Evolutionary conservation across 2,797 vertebrate genomes (phyloP), one percentile per base, ranked within the genome.

Genomic region (Alosa sapidissima): DNA sequence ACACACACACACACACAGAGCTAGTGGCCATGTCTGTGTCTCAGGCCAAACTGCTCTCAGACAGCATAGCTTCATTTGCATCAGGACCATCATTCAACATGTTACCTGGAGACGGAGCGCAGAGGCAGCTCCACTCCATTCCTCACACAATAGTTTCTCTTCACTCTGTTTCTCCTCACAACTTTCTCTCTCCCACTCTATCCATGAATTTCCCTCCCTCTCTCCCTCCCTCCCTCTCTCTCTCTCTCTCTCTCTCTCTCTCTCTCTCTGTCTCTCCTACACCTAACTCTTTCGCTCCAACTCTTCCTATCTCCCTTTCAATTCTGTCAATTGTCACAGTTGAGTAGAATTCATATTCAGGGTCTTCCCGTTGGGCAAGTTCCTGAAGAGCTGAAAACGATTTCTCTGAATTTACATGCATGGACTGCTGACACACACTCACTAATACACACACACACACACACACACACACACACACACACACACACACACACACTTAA

Each of bases 271-370:
- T 55, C 3, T 55, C 3, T 19, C 13, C 16, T 55, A 41, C 58
- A 62, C 68, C 72, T 78, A 16, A 45, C 5, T 78, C 62, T 13
- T 68, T 68, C 10, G 24, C 28, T 68, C 62, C 3, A 36, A 24
- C 62, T 68, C 62, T 68, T 68, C 3, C 62, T 62, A 62, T 62
- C 58, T 62, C n/a, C 5, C 58, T 62, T 24, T 24, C 58, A 62
- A 62, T 62, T 78, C 72, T 47, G 72, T 47, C 72, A 78, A 47
- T 78, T 78, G 72, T 78, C 72, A 78, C 72, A 78, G 36, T 47
- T 47, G 72, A 47, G 72, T 47, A 78, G 72, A 78, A 47, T 78
- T 75, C 68, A 41, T 75, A 75, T 75, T 14, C 68, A 41, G 68
- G 33, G 33, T 7, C 68, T 75, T 41, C 72, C 72, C 72, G 41